These are phyloP conservation scores for Chrysocyon brachyurus DNA, from an alignment of 2,797 vertebrate species.

Conservation along the genomic window DNA sequence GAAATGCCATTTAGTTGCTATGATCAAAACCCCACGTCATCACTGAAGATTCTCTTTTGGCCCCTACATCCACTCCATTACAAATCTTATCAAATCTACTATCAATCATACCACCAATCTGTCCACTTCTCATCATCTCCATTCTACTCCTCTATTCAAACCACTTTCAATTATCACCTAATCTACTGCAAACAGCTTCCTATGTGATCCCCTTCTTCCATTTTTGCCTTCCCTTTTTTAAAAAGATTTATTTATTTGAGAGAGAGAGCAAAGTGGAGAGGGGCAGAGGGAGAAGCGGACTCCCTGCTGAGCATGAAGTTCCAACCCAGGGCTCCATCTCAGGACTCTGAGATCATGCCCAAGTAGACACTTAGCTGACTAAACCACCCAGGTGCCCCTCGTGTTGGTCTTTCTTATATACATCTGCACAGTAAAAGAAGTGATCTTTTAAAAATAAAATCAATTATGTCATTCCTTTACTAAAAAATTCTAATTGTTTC, in stretches of 20 bases:
- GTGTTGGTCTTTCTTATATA: not conserved
- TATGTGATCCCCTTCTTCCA: not conserved
- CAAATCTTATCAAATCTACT: not conserved
- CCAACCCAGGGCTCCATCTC: no score
- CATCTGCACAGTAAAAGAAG: not conserved
- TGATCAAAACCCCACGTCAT: not conserved
- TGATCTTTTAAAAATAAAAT: not conserved
- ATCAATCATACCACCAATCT: no score
- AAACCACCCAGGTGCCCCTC: not conserved
- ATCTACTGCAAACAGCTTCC: no score
- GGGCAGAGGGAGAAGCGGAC: no score
- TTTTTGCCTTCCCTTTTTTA: not conserved
- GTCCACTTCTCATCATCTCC: not conserved
- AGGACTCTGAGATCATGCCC: no score
- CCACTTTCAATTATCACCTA: not conserved
- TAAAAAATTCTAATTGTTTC: not conserved
- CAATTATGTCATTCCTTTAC: not conserved
- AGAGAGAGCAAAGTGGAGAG: no score
- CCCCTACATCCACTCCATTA: not conserved
- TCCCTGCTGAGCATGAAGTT: no score
- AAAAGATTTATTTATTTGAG: no score
- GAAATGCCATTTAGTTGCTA: not conserved
- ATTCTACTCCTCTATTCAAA: not conserved
- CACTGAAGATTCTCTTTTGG: not conserved
- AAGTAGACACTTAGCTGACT: not conserved